Conservation (phyloP, 2,113 vertebrate genomes). For the Cynoglossus semilaevis region DNA sequence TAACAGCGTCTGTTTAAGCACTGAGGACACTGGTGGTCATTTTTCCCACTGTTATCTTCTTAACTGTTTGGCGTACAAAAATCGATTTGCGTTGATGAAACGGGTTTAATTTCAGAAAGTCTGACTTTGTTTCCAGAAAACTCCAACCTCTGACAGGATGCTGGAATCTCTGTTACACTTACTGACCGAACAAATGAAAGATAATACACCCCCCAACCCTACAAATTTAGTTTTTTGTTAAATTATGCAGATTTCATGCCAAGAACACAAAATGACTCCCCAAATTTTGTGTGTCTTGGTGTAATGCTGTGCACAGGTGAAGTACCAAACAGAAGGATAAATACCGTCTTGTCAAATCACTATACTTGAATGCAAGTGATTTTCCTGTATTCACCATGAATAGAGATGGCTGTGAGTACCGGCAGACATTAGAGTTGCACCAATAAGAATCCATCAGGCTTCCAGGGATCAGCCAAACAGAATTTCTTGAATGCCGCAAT, state of each 20-base stretch:
- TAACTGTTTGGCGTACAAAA: not conserved
- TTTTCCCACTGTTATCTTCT: constrained; percentile 1
- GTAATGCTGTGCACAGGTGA: no score
- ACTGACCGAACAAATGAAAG: no score
- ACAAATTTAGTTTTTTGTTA: no score
- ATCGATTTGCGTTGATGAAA: not conserved
- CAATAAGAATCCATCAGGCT: constrained; percentile 25
- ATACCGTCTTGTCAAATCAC: no score
- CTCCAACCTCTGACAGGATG: constrained; percentile 9
- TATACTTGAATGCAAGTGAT: constrained; percentile 11
- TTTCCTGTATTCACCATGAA: constrained; percentile 22
- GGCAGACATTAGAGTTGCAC: constrained; percentile 20
- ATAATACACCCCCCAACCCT: no score
- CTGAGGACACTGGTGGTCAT: not conserved
- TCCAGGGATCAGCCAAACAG: not conserved
- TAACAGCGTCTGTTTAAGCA: not conserved
- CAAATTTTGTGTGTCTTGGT: no score
- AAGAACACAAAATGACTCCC: no score
- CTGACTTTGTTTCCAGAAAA: constrained; percentile 8
- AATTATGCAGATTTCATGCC: no score
- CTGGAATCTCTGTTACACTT: constrained; percentile 18
- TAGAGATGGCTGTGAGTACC: constrained; percentile 20
- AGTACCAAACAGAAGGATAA: no score
- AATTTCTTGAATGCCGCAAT: constrained; percentile 21
- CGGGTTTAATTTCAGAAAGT: constrained; percentile 15